These are phyloP conservation scores for Clarias batrachus DNA, from an alignment of 2,113 vertebrate species.

Conservation along the genomic window DNA sequence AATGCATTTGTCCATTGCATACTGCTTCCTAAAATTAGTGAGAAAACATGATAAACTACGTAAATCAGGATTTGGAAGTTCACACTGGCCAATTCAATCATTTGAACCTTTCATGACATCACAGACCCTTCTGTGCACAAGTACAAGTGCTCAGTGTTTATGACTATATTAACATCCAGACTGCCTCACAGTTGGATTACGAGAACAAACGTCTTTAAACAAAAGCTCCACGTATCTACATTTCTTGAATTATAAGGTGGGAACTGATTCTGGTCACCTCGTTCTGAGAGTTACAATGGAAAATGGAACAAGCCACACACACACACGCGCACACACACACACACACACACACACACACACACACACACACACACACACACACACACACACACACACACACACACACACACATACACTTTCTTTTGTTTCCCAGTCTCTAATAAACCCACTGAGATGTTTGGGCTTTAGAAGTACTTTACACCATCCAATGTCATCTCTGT, in stretches of 20 bases:
- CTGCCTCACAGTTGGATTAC: background rate
- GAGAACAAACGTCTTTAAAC: background rate
- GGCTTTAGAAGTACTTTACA: slow-evolving; percentile 21
- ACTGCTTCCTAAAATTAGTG: background rate
- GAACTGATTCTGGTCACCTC: background rate
- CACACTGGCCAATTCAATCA: background rate
- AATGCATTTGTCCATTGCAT: background rate
- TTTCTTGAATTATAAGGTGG: background rate
- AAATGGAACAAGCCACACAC: background rate
- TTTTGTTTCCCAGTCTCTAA: slow-evolving; percentile 27
- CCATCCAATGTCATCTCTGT: slow-evolving; percentile 12
- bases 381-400: background rate
- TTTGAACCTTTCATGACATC: background rate
- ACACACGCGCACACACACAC: background rate
- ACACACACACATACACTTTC: background rate
- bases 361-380: background rate
- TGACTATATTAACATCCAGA: background rate
- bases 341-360: slow-evolving; percentile 10
- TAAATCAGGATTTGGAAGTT: background rate
- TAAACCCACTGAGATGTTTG: slow-evolving; percentile 14
- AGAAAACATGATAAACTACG: background rate
- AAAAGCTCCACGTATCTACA: background rate
- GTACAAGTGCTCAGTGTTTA: background rate
- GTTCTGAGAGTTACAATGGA: slow-evolving; percentile 1
- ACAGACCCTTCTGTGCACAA: background rate